Evolutionary conservation across 2,113 vertebrate species (phyloP).

Genomic region (Mesembrinibis cayennensis): DNA sequence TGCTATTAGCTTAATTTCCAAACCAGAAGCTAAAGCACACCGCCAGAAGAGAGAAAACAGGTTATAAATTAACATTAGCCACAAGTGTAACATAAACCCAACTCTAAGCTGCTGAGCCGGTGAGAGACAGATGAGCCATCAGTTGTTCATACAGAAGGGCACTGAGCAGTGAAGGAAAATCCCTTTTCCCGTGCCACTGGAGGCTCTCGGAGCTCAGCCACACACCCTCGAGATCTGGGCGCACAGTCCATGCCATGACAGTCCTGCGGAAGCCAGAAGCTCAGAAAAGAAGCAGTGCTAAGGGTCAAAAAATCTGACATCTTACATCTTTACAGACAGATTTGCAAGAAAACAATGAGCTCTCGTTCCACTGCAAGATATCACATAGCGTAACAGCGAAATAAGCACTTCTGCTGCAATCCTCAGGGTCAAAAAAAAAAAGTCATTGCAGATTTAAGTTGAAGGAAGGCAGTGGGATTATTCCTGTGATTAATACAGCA

Average conservation of each 20-base stretch:
- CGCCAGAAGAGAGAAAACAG: background rate
- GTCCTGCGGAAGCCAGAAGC: background rate
- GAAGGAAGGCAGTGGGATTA: background rate
- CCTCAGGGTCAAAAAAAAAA: background rate
- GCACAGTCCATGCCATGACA: background rate
- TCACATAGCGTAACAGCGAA: background rate
- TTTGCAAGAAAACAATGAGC: background rate
- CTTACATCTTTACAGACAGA: background rate
- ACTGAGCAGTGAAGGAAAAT: background rate
- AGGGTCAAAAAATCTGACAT: background rate
- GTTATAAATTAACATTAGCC: background rate
- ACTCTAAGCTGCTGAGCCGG: background rate
- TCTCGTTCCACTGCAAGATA: background rate
- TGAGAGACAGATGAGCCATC: background rate
- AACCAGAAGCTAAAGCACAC: background rate
- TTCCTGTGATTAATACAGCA: background rate
- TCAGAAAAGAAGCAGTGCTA: background rate
- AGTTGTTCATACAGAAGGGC: background rate
- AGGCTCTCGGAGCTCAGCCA: background rate
- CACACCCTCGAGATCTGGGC: fast-evolving
- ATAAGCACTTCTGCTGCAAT: background rate
- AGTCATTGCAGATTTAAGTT: background rate
- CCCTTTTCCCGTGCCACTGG: fast-evolving
- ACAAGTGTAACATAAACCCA: background rate
- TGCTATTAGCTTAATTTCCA: background rate